Evolutionary conservation across 2,113 vertebrate genomes (phyloP).

Genomic region (crab-eating macaque (Macaca fascicularis)): T2T-MFA8v1.1 NC_088375.1:172325501-172326000

Average conservation of each 20-base stretch:
- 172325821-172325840: not conserved
- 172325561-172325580: too few species aligned
- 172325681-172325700: not conserved
- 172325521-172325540: too few species aligned
- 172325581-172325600: not conserved
- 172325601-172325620: not conserved
- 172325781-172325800: not conserved
- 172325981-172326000: not conserved
- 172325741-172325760: not conserved
- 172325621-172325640: not conserved
- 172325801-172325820: not conserved
- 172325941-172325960: not conserved
- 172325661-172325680: not conserved
- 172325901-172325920: not conserved
- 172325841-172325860: not conserved
- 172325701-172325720: not conserved
- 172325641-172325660: not conserved
- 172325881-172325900: constrained; percentile 11
- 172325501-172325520: too few species aligned
- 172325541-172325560: too few species aligned
- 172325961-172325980: not conserved
- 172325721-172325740: not conserved
- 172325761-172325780: not conserved
- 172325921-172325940: not conserved
- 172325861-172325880: not conserved